These are phyloP conservation scores for Hoplostethus atlanticus DNA, from an alignment of 2,797 vertebrate genomes.

Conservation along the genomic window DNA sequence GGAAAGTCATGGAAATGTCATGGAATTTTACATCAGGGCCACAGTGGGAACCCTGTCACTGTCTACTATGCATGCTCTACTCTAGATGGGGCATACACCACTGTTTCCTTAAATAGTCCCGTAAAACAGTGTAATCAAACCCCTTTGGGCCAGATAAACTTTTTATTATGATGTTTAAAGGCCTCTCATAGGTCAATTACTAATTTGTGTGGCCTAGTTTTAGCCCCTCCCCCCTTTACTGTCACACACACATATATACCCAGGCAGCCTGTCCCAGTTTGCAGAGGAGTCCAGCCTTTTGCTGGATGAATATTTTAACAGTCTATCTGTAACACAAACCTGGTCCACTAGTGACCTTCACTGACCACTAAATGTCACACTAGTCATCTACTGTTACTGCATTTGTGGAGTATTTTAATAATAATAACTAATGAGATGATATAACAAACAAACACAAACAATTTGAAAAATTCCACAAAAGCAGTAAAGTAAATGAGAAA, in stretches of 20 bases:
- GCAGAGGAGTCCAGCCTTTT: constrained; percentile 26
- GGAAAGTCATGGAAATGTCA: too few species aligned
- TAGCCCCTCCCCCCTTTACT: not conserved
- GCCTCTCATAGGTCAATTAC: not conserved
- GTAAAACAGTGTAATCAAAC: not conserved
- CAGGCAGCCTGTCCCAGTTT: constrained; percentile 32
- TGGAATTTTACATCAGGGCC: too few species aligned
- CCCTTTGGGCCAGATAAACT: not conserved
- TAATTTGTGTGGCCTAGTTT: constrained; percentile 29
- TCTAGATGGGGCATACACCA: too few species aligned
- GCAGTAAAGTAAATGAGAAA: too few species aligned
- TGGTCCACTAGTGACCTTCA: constrained; percentile 4
- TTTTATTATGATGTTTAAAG: constrained; percentile 1
- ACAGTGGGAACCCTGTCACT: too few species aligned
- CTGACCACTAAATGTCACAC: constrained; percentile 7
- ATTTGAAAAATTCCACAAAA: too few species aligned
- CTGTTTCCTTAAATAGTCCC: not conserved
- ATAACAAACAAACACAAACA: too few species aligned
- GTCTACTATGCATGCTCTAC: too few species aligned
- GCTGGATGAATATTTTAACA: constrained; percentile 47
- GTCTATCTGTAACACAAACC: constrained; percentile 27
- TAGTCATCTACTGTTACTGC: not conserved
- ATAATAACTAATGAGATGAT: too few species aligned
- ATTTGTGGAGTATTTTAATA: too few species aligned
- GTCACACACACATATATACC: not conserved